Evolutionary conservation across 2,888 invertebrate species (phyloP), one percentile per base, ranked within the genome.

Genomic region (Hipparchia semele): DNA sequence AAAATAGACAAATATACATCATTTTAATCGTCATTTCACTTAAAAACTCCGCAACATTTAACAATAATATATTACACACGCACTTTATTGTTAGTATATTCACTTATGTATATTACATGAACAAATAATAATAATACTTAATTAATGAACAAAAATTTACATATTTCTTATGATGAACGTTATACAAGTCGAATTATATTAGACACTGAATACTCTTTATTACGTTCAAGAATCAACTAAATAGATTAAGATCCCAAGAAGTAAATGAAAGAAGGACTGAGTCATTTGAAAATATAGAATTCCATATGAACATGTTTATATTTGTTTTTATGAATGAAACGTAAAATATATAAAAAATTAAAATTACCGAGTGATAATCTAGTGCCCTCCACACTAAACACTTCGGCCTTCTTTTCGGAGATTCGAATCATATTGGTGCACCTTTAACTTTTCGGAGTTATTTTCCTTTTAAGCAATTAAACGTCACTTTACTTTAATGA

Each of bases 1-100:
- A 94, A 93, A 93, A 94, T 93, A 94, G 93, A 93, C 92, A 93
- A 91, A 93, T 92, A 90, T 92, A 91, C 91, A 92, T 85, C 80
- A 83, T 88, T 83, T 89, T 85, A 87, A 89, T 88, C 86, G 88
- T 90, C 88, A 83, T 87, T 90, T 87, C 84, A 90, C 89, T 88
- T 93, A 91, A 90, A 90, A 90, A 90, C 86, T 89, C 86, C 90
- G 88, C 88, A 93, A 92, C 90, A 89, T 92, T 92, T 90, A 93
- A 93, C 92, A 94, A 89, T 90, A 84, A 75, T 88, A 88, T 87
- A 81, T 83, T 90, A 90, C 88, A 89, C 85, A 86, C 84, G 80
- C 79, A 80, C 75, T 79, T 77, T 65, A 13, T 58, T 58, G 13
- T 68, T 51, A 56, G 73, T 79, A 78, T 54, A 75, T 70, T 72